Conservation (phyloP, 1,140 invertebrate genomes). For the Apis cerana region DNA sequence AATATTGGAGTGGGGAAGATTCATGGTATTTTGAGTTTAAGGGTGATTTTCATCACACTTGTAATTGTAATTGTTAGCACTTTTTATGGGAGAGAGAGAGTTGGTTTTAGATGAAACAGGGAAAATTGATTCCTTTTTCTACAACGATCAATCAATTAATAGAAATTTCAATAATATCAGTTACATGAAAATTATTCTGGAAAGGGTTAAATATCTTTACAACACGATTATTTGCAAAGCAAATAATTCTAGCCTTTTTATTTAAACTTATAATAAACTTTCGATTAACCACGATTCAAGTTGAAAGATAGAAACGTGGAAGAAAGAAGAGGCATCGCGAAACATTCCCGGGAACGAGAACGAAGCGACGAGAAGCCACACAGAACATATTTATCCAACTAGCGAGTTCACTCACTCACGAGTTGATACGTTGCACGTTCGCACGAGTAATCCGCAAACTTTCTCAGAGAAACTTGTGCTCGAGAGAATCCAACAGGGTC, state of each 20-base stretch:
- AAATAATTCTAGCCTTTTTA: no score
- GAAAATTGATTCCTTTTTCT: no score
- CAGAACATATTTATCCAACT: conserved; percentile 70
- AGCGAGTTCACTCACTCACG: conserved; percentile 61
- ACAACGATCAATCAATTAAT: no score
- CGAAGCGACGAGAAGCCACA: conserved; percentile 36
- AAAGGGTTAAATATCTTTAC: no score
- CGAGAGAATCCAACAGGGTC: conserved; percentile 38
- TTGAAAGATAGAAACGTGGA: neutral
- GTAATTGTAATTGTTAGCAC: neutral
- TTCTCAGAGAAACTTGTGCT: conserved; percentile 58
- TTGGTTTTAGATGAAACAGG: no score
- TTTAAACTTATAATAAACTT: neutral
- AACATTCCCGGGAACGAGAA: conserved; percentile 18
- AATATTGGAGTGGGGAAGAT: neutral
- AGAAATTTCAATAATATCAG: no score
- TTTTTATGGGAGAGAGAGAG: no score
- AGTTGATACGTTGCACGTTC: conserved; percentile 49
- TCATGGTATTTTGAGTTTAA: no score
- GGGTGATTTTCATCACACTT: neutral
- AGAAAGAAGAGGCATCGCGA: neutral
- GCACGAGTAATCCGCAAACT: conserved; percentile 73
- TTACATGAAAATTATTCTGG: no score
- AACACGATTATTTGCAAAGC: no score
- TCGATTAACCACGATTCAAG: no score